Evolutionary conservation across 1,140 invertebrate genomes (phyloP), one percentile per base, ranked within the genome.

Genomic region (Drosophila mayri): DNA sequence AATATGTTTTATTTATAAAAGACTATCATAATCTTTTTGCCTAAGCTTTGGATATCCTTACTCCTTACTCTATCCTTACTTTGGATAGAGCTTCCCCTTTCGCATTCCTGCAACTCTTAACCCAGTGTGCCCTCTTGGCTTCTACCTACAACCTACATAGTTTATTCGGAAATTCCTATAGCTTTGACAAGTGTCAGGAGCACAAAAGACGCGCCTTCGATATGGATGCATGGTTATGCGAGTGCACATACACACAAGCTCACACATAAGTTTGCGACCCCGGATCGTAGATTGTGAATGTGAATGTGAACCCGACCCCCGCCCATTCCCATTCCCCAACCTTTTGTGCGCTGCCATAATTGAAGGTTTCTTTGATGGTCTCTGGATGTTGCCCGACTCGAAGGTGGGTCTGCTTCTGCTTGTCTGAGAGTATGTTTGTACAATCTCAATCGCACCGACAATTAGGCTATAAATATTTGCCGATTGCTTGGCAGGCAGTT

Each of bases 401-500:
- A 54, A 70, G 20, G 46, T 70, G 50, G 67, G 67, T 5, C 41
- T 18, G 37, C 11, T 14, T 10, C 46, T 16, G 20, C 18, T 38
- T 50, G n/a, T 35, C 54, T 37, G 18, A 12, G 38, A 20, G 47
- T 43, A 65, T 82, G 47, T 59, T 65, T 72, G 54, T 41, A 35
- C 68, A 59, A 79, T 83, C 83, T 73, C 62, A 82, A 82, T 72
- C 76, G 63, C 64, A 70, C 28, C 61, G 67, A 64, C 80, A 87
- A 88, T 84, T 84, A 81, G 73, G 74, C 77, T 78, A 78, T 88
- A 88, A 90, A 88, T 90, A 88, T 90, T 88, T 88, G 77, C 46
- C 65, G 71, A 71, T 80, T 81, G 64, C 64, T 61, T 64, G 74
- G 47, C 38, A 14, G 38, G 43, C 35, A 28, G 28, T 41, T 9